phyloP scores from a whole-genome alignment of 2,888 invertebrate genomes.

The Rhyacophila evoluta region DNA sequence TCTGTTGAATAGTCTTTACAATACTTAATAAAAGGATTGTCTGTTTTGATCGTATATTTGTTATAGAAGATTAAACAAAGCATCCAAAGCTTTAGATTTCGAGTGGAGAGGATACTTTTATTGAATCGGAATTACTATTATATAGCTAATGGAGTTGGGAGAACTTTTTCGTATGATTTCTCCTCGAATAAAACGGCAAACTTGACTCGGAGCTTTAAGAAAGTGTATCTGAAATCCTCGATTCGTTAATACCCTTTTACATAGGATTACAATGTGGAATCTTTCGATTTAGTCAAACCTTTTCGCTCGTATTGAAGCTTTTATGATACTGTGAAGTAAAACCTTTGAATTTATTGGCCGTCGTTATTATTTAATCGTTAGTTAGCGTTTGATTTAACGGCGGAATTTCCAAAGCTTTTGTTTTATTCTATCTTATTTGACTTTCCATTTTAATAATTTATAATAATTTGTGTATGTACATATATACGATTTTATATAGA shows the following conservation, averaged over 20 bases:
- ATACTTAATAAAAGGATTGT: neutral
- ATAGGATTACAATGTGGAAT: neutral
- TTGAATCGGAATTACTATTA: neutral
- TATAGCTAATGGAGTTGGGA: neutral
- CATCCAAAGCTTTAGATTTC: neutral
- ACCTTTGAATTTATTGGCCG: neutral
- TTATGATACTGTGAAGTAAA: neutral
- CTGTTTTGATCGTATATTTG: neutral
- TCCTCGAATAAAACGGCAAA: neutral
- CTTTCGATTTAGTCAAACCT: conserved; percentile 19
- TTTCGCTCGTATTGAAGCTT: neutral
- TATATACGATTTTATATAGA: too few relatives aligned
- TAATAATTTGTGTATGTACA: too few relatives aligned
- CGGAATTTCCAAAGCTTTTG: neutral
- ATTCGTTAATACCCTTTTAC: conserved; percentile 27
- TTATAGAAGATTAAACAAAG: neutral
- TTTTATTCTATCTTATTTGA: neutral
- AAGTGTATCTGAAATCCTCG: conserved; percentile 17
- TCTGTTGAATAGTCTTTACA: too few relatives aligned
- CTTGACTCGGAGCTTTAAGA: neutral
- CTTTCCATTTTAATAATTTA: too few relatives aligned
- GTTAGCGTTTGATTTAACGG: neutral
- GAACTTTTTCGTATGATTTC: conserved; percentile 6
- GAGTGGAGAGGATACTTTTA: neutral
- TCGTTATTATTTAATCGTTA: neutral